Percentiles rank a stretch among this genome's conserved stretches.
phyloP scores from a whole-genome alignment of 2,888 invertebrate genomes.

The Ephialtes manifestator region DNA sequence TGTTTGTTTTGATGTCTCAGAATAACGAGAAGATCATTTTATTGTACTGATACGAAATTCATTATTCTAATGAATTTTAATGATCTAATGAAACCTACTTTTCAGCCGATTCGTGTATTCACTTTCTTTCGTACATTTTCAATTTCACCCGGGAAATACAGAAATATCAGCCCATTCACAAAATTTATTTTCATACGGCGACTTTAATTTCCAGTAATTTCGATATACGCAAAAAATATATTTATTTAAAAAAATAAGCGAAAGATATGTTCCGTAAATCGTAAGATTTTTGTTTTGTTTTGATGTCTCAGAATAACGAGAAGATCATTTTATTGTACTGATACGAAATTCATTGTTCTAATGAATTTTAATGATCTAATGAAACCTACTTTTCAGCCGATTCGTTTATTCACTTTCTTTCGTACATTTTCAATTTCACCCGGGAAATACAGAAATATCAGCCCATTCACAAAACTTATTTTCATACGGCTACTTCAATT shows the following conservation, averaged over 20 bases:
- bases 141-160: neutral
- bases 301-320: too few relatives aligned
- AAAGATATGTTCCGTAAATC: too few relatives aligned
- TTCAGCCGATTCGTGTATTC: slow-evolving; percentile 26
- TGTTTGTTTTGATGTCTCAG: too few relatives aligned
- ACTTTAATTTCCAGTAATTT: neutral
- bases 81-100: too few relatives aligned
- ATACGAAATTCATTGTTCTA: too few relatives aligned
- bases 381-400: slow-evolving; percentile 16
- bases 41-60: too few relatives aligned
- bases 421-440: slow-evolving; percentile 5
- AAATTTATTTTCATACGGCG: neutral
- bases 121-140: slow-evolving; percentile 6
- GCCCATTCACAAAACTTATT: neutral
- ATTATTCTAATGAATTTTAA: too few relatives aligned
- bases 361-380: too few relatives aligned
- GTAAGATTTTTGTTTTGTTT: too few relatives aligned
- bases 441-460: neutral
- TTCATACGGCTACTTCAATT: neutral
- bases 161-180: neutral
- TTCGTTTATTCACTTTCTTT: slow-evolving; percentile 18
- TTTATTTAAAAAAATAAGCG: neutral
- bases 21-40: too few relatives aligned
- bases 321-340: too few relatives aligned
- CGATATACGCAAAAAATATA: neutral